phyloP scores from a whole-genome alignment of 2,888 invertebrate genomes.

The Pammene fasciana region DNA sequence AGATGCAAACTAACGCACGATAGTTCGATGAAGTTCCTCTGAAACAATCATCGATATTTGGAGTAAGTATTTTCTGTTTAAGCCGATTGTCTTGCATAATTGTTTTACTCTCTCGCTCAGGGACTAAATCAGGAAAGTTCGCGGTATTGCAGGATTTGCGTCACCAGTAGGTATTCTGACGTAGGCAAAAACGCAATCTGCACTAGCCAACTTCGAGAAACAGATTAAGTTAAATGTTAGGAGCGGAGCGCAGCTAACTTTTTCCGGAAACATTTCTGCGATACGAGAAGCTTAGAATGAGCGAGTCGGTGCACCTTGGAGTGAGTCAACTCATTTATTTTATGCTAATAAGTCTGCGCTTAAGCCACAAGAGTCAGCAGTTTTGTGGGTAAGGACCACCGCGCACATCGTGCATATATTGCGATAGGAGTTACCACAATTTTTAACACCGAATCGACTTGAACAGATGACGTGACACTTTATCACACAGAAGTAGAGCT shows the following conservation, averaged over 20 bases:
- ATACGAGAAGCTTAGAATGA: conserved; percentile 49
- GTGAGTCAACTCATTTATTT: conserved; percentile 62
- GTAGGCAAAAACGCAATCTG: conserved; percentile 39
- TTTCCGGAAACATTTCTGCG: conserved; percentile 48
- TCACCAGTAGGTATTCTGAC: conserved; percentile 21
- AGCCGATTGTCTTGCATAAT: conserved; percentile 21
- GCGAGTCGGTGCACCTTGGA: conserved; percentile 62
- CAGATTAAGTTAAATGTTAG: conserved; percentile 49
- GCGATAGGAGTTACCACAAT: neutral
- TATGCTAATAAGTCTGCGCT: conserved; percentile 75
- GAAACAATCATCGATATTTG: conserved; percentile 20
- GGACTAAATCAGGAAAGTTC: conserved; percentile 21
- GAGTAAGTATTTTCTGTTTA: conserved; percentile 15
- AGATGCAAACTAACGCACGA: conserved; percentile 14
- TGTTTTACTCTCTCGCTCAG: neutral
- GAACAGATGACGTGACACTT: no score
- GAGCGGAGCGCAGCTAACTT: conserved; percentile 43
- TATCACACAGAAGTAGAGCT: no score
- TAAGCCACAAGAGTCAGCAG: conserved; percentile 68
- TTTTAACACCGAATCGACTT: neutral
- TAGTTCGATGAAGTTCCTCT: conserved; percentile 6
- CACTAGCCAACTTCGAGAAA: conserved; percentile 36
- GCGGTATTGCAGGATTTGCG: conserved; percentile 15
- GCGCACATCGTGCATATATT: conserved; percentile 48
- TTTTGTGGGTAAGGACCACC: conserved; percentile 60